Evolutionary conservation across 2,797 vertebrate genomes (phyloP).

Genomic region (Sebastiscus tertius): DNA sequence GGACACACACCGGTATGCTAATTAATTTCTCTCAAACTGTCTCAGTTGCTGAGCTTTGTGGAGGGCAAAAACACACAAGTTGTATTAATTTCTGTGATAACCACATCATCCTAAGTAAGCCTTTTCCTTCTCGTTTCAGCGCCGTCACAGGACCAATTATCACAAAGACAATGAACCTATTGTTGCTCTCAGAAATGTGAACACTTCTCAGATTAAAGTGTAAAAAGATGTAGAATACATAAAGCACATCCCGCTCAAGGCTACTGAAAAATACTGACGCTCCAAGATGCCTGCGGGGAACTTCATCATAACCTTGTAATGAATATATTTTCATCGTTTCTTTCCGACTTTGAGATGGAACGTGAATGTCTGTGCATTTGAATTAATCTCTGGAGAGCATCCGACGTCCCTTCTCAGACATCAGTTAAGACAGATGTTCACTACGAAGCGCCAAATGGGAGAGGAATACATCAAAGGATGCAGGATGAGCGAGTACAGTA

Average conservation of each 20-base stretch:
- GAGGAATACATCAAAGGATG: constrained; percentile 50
- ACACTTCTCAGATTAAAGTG: constrained; percentile 71
- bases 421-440: constrained; percentile 43
- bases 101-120: neutral
- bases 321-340: constrained; percentile 69
- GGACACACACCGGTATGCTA: neutral
- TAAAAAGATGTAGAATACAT: constrained; percentile 76
- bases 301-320: constrained; percentile 76
- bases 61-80: constrained; percentile 12
- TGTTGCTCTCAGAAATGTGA: constrained; percentile 67
- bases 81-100: constrained; percentile 3
- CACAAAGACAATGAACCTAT: constrained; percentile 68
- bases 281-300: constrained; percentile 69
- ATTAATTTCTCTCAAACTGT: constrained; percentile 21
- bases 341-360: constrained; percentile 58
- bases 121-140: constrained; percentile 63
- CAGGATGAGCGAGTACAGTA: constrained; percentile 36
- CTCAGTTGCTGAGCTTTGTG: constrained; percentile 13
- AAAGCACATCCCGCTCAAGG: constrained; percentile 71
- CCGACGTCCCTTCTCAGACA: constrained; percentile 45
- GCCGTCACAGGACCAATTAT: constrained; percentile 68
- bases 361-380: constrained; percentile 60
- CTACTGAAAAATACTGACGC: constrained; percentile 59
- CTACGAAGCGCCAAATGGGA: constrained; percentile 34
- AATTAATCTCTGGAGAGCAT: constrained; percentile 58